Conservation (phyloP, 2,888 invertebrate genomes). For the Selenia dentaria region DNA sequence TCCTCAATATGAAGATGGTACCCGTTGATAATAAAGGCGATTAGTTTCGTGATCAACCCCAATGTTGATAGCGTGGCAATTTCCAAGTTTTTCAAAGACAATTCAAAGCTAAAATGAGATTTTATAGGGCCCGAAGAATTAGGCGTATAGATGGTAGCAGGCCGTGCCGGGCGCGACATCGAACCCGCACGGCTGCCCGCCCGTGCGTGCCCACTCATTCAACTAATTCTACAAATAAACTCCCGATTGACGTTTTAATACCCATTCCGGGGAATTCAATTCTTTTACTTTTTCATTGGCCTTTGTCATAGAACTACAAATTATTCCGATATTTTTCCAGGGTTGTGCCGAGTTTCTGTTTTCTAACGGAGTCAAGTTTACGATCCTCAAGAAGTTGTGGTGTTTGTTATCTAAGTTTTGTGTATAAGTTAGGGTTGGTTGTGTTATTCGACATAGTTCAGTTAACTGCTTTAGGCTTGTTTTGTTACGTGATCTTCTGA, state of each 20-base stretch:
- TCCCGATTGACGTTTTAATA: conserved; percentile 32
- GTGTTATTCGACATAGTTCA: conserved; percentile 16
- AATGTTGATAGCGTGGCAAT: conserved; percentile 6
- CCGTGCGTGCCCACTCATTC: conserved; percentile 30
- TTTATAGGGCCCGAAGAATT: conserved; percentile 11
- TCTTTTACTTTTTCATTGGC: conserved; percentile 31
- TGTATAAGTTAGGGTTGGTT: conserved; percentile 10
- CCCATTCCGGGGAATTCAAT: conserved; percentile 22
- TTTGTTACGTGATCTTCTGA: conserved; percentile 8
- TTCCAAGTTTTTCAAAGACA: conserved; percentile 10
- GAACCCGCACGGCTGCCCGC: background rate
- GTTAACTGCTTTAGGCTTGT: background rate
- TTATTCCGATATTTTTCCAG: conserved; percentile 6
- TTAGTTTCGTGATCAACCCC: conserved; percentile 18
- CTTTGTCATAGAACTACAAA: conserved; percentile 20
- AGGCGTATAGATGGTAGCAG: conserved; percentile 18
- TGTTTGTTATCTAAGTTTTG: conserved; percentile 22
- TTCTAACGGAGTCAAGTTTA: conserved; percentile 14
- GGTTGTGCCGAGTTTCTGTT: conserved; percentile 10
- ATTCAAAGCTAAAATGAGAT: conserved; percentile 10
- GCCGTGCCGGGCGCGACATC: conserved; percentile 26
- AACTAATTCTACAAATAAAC: conserved; percentile 23
- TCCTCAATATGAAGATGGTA: conserved; percentile 5
- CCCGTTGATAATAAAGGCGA: conserved; percentile 7
- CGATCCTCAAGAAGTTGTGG: conserved; percentile 17